Percentiles rank a stretch among this genome's conserved stretches.
Evolutionary conservation across 1,140 invertebrate genomes (phyloP).

Genomic region (Drosophila murphyi): DNA sequence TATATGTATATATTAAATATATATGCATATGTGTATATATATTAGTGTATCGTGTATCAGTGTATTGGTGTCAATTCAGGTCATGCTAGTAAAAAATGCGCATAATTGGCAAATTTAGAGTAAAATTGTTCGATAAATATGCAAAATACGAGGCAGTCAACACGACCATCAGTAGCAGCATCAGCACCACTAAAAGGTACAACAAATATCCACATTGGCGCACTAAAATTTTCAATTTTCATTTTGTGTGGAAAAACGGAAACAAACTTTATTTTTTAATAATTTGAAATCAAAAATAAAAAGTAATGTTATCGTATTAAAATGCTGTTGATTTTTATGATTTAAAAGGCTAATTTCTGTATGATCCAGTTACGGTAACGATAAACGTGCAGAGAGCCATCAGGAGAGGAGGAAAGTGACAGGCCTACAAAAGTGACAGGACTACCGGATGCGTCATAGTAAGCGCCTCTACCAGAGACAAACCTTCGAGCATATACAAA

Average conservation of each 20-base stretch:
- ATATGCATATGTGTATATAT: conserved; percentile 7
- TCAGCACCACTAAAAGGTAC: not conserved
- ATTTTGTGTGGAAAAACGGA: conserved; percentile 6
- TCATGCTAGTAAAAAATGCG: conserved; percentile 71
- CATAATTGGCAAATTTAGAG: conserved; percentile 78
- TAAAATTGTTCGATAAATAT: conserved; percentile 75
- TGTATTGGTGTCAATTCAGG: conserved; percentile 63
- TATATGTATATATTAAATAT: not conserved
- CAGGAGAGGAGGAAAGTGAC: no score
- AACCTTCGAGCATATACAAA: no score
- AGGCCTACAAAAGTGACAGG: no score
- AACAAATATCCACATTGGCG: conserved; percentile 4
- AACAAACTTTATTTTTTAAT: not conserved
- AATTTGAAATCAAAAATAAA: not conserved
- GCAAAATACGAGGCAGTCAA: conserved; percentile 50
- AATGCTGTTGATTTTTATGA: no score
- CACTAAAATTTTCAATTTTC: conserved; percentile 21
- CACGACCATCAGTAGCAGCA: not conserved
- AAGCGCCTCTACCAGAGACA: no score
- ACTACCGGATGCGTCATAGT: no score
- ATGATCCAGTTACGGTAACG: no score
- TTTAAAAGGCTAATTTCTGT: no score
- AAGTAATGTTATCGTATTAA: not conserved
- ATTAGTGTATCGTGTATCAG: conserved; percentile 15
- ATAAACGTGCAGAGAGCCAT: no score